Evolutionary conservation across 2,113 vertebrate genomes (phyloP), one percentile per base, ranked within the genome.

Genomic region (Calyptomena viridis): DNA sequence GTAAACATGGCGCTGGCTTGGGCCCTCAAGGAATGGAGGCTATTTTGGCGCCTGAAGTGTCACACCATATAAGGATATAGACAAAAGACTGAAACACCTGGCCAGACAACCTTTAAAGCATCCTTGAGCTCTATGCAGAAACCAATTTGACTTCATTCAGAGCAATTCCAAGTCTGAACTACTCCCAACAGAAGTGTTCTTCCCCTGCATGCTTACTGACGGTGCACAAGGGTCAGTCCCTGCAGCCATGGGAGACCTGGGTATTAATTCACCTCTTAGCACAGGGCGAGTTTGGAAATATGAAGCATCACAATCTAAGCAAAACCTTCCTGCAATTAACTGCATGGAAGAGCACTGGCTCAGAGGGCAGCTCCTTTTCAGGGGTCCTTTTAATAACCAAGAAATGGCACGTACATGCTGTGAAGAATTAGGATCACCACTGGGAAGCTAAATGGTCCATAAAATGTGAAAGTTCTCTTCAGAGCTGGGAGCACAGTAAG

Each of bases 191-290:
- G 79, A 95, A 95, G 83, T 58, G 28, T 47, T 80, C 71, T 90
- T 82, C 18, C 53, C 9, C 16, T 2, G 8, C 22, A 40, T 90
- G 71, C 60, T 90, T 89, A 93, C 84, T 84, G 80, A 94, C 13
- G n/a, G 91, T 71, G 10, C 28, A 84, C 69, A 94, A 90, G 94
- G 89, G 95, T 95, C 92, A 97, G 59, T 82, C 88, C 95, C 94
- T 49, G 95, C 66, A 94, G 68, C 88, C 4, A 0, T 35, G 25
- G 33, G 77, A 79, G 80, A 95, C 88, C 21, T 72, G 67, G 85
- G 93, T 95, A 96, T 96, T 95, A 97, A 97, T 95, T 97, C 91
- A 92, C 14, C 80, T 94, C 64, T 88, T 67, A 91, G 92, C 74
- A 94, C 22, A 71, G 66, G 84, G 52, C 94, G 76, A 95, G 93